A percentile compares a stretch with the other conserved stretches of the same genome.
Evolutionary conservation across 2,113 vertebrate genomes (phyloP).

Genomic region (Melanerpes formicivorus): DNA sequence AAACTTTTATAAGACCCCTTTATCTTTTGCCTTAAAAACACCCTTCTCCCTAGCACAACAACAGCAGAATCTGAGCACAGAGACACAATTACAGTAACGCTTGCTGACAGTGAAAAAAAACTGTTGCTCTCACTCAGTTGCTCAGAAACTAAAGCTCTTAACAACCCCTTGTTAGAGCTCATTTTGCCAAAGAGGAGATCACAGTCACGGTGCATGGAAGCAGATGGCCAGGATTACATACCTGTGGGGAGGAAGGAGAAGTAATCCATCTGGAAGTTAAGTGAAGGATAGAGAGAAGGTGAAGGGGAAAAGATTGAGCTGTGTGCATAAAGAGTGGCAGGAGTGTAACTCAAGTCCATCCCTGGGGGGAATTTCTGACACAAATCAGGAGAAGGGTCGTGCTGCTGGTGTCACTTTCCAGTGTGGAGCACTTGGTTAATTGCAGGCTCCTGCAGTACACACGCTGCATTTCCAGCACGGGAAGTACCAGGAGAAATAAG

Average conservation of each 20-base stretch:
- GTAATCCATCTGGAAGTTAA: neutral
- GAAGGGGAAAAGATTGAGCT: neutral
- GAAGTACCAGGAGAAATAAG: neutral
- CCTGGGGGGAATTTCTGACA: neutral
- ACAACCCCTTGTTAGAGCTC: neutral
- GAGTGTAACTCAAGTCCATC: neutral
- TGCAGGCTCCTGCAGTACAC: no score
- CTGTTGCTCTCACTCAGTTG: neutral
- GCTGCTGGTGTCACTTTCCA: neutral
- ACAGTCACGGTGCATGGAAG: neutral
- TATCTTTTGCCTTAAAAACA: neutral
- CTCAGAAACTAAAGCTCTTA: slow-evolving; percentile 3
- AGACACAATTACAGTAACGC: neutral
- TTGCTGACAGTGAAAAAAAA: neutral
- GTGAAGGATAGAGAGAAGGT: neutral
- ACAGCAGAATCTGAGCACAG: neutral
- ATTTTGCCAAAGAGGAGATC: neutral
- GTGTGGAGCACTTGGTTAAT: neutral
- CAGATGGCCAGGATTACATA: neutral
- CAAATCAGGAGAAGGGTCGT: neutral
- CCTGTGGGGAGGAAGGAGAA: neutral
- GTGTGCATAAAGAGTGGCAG: neutral
- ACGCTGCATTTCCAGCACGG: neutral
- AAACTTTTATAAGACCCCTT: slow-evolving; percentile 11
- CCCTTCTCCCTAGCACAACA: neutral